Percentiles rank a stretch among this genome's conserved stretches.
Conservation (phyloP, 2,888 invertebrate species). For the Molorchus minor region DNA sequence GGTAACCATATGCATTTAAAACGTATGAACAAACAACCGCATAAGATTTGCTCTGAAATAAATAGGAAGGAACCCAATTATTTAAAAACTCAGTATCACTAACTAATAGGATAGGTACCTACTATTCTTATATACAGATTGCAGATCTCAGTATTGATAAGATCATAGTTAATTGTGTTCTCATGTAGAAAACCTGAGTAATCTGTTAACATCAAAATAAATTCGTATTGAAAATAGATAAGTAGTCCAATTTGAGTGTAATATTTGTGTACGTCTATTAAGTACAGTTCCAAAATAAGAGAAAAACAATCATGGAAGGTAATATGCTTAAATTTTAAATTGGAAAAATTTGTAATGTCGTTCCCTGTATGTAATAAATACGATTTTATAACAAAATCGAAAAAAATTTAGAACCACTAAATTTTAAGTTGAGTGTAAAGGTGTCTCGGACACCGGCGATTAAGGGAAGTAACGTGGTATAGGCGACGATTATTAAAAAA, state of each 20-base stretch:
- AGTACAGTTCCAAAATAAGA: conserved; percentile 4
- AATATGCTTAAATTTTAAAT: too few species aligned
- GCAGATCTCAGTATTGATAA: conserved; percentile 8
- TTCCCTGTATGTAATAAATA: too few species aligned
- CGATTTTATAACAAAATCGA: too few species aligned
- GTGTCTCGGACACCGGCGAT: too few species aligned
- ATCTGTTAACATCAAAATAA: conserved; percentile 13
- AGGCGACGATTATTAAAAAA: too few species aligned
- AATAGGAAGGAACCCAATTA: conserved; percentile 1
- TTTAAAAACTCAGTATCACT: conserved; percentile 3
- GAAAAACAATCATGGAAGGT: not conserved
- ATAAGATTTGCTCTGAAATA: too few species aligned
- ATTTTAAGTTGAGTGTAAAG: too few species aligned
- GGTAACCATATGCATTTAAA: too few species aligned
- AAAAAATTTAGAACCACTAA: too few species aligned
- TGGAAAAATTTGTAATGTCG: too few species aligned
- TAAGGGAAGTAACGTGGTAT: too few species aligned
- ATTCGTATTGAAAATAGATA: conserved; percentile 12
- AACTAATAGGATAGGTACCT: conserved; percentile 3
- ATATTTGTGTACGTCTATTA: conserved; percentile 6
- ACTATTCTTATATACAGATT: conserved; percentile 4
- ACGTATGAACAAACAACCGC: too few species aligned
- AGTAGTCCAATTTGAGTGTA: conserved; percentile 1
- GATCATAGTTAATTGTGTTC: not conserved
- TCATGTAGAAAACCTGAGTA: not conserved